Percentiles rank a stretch among this genome's conserved stretches.
phyloP scores from a whole-genome alignment of 2,888 invertebrate genomes.

The Agelastica alni region DNA sequence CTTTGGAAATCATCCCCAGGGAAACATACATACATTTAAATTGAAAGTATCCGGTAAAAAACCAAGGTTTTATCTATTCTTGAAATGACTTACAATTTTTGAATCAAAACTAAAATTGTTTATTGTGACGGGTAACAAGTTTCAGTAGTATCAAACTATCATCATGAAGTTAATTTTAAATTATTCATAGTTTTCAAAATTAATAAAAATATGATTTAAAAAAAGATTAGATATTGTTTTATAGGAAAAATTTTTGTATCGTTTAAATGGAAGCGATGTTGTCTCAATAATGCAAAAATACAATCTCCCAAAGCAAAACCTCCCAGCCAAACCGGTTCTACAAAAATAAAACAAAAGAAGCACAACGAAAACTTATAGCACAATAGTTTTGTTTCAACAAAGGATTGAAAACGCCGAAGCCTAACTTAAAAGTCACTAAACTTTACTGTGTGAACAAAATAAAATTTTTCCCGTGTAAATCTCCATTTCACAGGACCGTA shows the following conservation, averaged over 20 bases:
- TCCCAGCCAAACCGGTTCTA: constrained; percentile 25
- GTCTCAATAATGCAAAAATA: constrained; percentile 17
- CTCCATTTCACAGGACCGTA: too few relatives aligned
- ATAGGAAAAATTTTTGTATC: constrained; percentile 3
- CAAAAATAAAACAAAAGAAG: constrained; percentile 31
- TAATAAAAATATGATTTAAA: too few relatives aligned
- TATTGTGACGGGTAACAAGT: too few relatives aligned
- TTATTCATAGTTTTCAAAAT: too few relatives aligned
- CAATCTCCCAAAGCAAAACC: constrained; percentile 21
- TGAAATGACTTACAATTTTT: too few relatives aligned
- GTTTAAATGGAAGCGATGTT: constrained; percentile 17
- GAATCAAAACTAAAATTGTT: too few relatives aligned
- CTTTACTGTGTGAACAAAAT: constrained; percentile 39
- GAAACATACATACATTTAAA: too few relatives aligned
- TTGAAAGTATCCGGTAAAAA: too few relatives aligned
- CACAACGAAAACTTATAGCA: constrained; percentile 20
- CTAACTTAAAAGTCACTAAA: constrained; percentile 41
- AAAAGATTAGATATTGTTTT: not conserved
- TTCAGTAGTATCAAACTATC: too few relatives aligned
- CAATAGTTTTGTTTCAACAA: constrained; percentile 35
- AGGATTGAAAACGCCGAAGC: constrained; percentile 33
- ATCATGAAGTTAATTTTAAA: too few relatives aligned
- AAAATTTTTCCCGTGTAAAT: constrained; percentile 47
- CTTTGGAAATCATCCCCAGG: too few relatives aligned
- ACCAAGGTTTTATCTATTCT: too few relatives aligned